Base-by-base conservation (phyloP, 2,113 vertebrate species). In the Solenodon paradoxus region DNA sequence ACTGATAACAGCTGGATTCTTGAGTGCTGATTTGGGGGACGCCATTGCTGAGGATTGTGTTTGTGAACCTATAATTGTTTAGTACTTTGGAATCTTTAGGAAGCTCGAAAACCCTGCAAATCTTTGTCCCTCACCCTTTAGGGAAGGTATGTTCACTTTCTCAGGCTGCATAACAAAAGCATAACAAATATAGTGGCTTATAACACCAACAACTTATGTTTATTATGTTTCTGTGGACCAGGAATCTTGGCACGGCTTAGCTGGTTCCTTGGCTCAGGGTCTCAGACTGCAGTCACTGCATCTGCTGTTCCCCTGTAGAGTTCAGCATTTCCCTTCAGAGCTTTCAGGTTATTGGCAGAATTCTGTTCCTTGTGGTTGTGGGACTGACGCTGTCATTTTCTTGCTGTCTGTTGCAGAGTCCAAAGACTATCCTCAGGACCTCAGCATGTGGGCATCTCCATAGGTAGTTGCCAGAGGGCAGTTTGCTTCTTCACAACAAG, bases 401-500 rank as follows among this genome's bases (percentile, higher is more conserved):
- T 24, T 61, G 26, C 57, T 79, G 49, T 68, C 35, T 95, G 24
- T 89, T n/a, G n/a, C n/a, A n/a, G n/a, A n/a, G n/a, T n/a, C n/a
- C n/a, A n/a, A n/a, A n/a, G n/a, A n/a, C 63, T 83, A 57, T 59
- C 30, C 19, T 88, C 26, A 49, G 59, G 47, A 51, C 20, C 77
- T 47, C 20, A 72, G 35, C 53, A 61, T 11, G 8, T 72, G 83
- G 74, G 30, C 42, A 7, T 85, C 61, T 90, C 86, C 69, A 57
- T 42, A 64, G 69, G 64, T 32, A 45, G 30, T 63, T 90, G 40
- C 32, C 32, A 83, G 45, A 26, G 26, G 77, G 28, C 19, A 75
- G 57, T 66, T 85, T 87, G 72, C 63, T 90, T 94, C 75, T 35
- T 89, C 63, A 72, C 84, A 83, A 45, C 32, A 75, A 64, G 61